These are phyloP conservation scores for Kudoa iwatai DNA, from an alignment of 30 jellyfish, hydroid and myxozoan species.

Conservation along the genomic window DNA sequence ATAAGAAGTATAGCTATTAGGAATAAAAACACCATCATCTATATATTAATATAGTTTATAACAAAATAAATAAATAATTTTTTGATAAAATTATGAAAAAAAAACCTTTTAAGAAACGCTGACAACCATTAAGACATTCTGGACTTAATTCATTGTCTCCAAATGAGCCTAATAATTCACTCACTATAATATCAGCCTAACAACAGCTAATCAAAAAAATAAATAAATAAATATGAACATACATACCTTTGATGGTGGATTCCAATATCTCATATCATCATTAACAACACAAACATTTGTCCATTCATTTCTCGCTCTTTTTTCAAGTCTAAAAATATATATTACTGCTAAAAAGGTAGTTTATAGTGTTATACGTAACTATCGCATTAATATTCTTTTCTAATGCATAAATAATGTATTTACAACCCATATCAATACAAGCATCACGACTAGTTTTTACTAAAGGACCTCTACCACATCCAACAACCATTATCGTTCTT, in stretches of 20 bases:
- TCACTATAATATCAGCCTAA: conserved; percentile 83
- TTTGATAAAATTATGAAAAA: too few species aligned
- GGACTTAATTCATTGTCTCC: conserved; percentile 90
- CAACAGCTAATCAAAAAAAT: too few species aligned
- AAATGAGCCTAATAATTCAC: conserved; percentile 86
- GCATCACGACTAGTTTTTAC: conserved; percentile 48
- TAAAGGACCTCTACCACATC: conserved; percentile 96
- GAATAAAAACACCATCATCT: conserved; percentile 62
- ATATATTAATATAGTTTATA: neutral
- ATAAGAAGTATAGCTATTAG: conserved; percentile 49
- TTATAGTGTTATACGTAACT: too few species aligned
- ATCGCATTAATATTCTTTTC: conserved; percentile 80
- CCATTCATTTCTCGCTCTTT: too few species aligned
- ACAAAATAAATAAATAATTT: too few species aligned
- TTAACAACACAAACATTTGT: conserved; percentile 32
- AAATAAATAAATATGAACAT: too few species aligned
- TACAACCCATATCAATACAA: conserved; percentile 27
- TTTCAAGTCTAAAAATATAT: conserved; percentile 1
- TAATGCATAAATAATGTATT: conserved; percentile 41
- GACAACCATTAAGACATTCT: conserved; percentile 80
- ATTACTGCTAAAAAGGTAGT: too few species aligned
- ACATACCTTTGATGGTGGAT: conserved; percentile 33
- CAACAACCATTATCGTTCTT: conserved; percentile 67
- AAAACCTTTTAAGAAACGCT: conserved; percentile 21
- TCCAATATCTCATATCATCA: conserved; percentile 36